Evolutionary conservation across 2,113 vertebrate species (phyloP).

Genomic region (Poicephalus meyeri): DNA sequence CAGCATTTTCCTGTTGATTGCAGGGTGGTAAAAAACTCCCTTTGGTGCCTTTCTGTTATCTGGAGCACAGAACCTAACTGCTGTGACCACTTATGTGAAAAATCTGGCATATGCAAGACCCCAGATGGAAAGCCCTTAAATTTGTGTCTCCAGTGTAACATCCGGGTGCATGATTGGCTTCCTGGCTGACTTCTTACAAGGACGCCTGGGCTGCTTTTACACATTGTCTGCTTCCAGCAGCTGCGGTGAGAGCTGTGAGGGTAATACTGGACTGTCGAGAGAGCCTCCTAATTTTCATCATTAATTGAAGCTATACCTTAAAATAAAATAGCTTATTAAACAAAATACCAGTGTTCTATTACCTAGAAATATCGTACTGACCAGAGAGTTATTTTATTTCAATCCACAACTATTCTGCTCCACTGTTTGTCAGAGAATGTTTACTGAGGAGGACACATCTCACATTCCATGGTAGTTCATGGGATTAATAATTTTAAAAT

Average conservation of each 20-base stretch:
- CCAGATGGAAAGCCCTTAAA: slow-evolving; percentile 69
- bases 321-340: neutral
- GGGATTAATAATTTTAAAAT: neutral
- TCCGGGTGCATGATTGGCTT: slow-evolving; percentile 58
- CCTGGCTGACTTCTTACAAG: slow-evolving; percentile 39
- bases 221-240: neutral
- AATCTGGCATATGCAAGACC: slow-evolving; percentile 64
- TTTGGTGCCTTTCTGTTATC: slow-evolving; percentile 74
- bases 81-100: slow-evolving; percentile 75
- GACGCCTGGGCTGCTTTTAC: slow-evolving; percentile 42
- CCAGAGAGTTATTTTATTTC: neutral
- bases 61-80: slow-evolving; percentile 72
- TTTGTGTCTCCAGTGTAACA: slow-evolving; percentile 55
- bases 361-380: neutral
- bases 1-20: slow-evolving; percentile 74
- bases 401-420: neutral
- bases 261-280: neutral
- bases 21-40: slow-evolving; percentile 71
- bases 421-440: neutral
- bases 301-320: neutral
- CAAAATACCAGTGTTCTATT: neutral
- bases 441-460: neutral
- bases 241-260: neutral
- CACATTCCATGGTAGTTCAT: neutral
- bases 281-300: neutral